These are phyloP conservation scores for Timandra comae DNA, from an alignment of 2,888 invertebrate species.

Conservation along the genomic window DNA sequence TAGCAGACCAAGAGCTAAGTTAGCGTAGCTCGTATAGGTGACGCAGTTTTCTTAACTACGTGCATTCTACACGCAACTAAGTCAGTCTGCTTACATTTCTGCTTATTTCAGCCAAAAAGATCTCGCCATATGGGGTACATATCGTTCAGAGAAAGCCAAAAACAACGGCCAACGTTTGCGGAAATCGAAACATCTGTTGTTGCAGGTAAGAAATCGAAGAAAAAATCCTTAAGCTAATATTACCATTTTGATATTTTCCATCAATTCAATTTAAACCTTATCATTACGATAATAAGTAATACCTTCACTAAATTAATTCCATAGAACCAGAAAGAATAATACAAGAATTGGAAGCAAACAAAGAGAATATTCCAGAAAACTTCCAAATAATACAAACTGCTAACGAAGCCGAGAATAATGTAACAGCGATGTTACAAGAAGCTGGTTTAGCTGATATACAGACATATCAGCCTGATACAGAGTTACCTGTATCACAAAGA, in stretches of 20 bases:
- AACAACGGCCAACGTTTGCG: slow-evolving; percentile 11
- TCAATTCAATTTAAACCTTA: too few species aligned
- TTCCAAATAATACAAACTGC: slow-evolving; percentile 16
- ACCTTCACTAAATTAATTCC: too few species aligned
- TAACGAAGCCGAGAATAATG: slow-evolving; percentile 24
- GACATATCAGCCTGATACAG: slow-evolving; percentile 5
- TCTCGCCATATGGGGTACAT: slow-evolving; percentile 32
- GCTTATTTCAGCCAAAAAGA: slow-evolving; percentile 38
- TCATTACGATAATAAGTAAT: too few species aligned
- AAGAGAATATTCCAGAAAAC: slow-evolving; percentile 46
- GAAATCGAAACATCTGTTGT: slow-evolving; percentile 7
- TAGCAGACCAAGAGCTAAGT: too few species aligned
- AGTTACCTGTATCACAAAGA: slow-evolving; percentile 10
- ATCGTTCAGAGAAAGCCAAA: slow-evolving; percentile 32
- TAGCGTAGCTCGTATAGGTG: too few species aligned
- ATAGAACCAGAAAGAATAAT: slow-evolving; percentile 26
- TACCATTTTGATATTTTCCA: too few species aligned
- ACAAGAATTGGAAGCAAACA: slow-evolving; percentile 24
- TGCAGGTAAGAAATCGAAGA: too few species aligned
- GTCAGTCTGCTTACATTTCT: too few species aligned
- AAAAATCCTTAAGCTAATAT: too few species aligned
- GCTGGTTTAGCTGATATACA: slow-evolving; percentile 44
- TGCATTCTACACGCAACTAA: too few species aligned
- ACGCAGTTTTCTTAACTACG: too few species aligned
- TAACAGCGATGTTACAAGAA: slow-evolving; percentile 40